Conservation (phyloP, 2,888 invertebrate species). For the Orthosia gracilis region DNA sequence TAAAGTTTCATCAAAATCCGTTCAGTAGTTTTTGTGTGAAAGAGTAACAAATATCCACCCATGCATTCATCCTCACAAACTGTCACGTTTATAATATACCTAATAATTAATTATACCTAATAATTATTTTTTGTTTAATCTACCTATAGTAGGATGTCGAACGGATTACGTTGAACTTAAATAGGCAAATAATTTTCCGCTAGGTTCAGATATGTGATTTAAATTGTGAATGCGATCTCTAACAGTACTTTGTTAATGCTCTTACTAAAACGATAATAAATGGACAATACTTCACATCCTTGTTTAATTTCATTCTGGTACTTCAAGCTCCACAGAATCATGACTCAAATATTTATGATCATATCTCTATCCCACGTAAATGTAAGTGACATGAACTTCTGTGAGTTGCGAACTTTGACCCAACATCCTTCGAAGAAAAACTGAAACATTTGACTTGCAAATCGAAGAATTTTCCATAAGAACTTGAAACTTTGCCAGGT, state of each 20-base stretch:
- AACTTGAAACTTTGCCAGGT: background rate
- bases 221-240: conserved; percentile 6
- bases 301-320: background rate
- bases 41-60: too few relatives aligned
- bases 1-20: too few relatives aligned
- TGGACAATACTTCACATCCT: background rate
- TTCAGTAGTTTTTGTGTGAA: too few relatives aligned
- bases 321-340: background rate
- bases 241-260: conserved; percentile 13
- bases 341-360: background rate
- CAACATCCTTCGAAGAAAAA: background rate
- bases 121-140: too few relatives aligned
- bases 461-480: conserved; percentile 1
- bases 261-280: background rate
- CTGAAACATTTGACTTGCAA: conserved; percentile 16
- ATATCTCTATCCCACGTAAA: background rate
- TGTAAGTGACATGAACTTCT: too few relatives aligned
- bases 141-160: conserved; percentile 18
- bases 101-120: too few relatives aligned
- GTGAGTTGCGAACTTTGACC: too few relatives aligned
- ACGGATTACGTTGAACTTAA: conserved; percentile 34
- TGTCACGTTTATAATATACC: too few relatives aligned
- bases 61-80: too few relatives aligned
- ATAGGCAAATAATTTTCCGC: conserved; percentile 30
- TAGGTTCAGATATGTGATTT: conserved; percentile 12